A percentile compares a stretch with the other conserved stretches of the same genome.
These are phyloP conservation scores for Thereva nobilitata DNA, from an alignment of 2,888 invertebrate species.

Conservation along the genomic window DNA sequence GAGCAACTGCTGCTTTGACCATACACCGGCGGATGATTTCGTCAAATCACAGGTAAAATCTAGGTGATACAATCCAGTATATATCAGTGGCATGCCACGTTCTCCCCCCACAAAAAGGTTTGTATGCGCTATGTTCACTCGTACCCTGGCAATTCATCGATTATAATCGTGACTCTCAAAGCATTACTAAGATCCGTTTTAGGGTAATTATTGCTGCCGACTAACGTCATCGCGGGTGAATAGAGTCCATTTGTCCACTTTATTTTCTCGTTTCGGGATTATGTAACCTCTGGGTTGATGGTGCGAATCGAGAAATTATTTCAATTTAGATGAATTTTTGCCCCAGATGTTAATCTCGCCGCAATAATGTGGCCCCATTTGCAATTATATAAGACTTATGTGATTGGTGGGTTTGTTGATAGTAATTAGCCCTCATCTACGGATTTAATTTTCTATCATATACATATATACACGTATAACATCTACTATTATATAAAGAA, in stretches of 20 bases:
- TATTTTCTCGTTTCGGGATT: not conserved
- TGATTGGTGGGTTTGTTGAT: too few relatives aligned
- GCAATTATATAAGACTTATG: too few relatives aligned
- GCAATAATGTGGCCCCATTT: too few relatives aligned
- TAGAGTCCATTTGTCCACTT: not conserved
- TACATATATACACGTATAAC: too few relatives aligned
- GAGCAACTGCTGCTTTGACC: constrained; percentile 55
- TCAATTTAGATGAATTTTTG: too few relatives aligned
- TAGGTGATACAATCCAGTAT: not conserved
- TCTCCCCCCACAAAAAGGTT: not conserved
- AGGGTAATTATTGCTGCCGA: not conserved
- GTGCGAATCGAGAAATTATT: too few relatives aligned
- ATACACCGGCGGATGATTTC: constrained; percentile 55
- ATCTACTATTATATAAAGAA: too few relatives aligned
- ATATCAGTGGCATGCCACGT: not conserved
- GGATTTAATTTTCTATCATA: too few relatives aligned
- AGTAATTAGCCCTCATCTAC: too few relatives aligned
- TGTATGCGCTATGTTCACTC: not conserved
- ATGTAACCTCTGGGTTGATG: too few relatives aligned
- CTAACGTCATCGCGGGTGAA: not conserved
- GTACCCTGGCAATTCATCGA: not conserved
- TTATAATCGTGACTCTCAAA: not conserved
- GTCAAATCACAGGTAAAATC: constrained; percentile 56
- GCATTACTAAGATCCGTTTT: not conserved
- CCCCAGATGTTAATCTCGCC: too few relatives aligned